phyloP scores from a whole-genome alignment of 2,888 invertebrate genomes.

The Eristalinus sepulchralis region DNA sequence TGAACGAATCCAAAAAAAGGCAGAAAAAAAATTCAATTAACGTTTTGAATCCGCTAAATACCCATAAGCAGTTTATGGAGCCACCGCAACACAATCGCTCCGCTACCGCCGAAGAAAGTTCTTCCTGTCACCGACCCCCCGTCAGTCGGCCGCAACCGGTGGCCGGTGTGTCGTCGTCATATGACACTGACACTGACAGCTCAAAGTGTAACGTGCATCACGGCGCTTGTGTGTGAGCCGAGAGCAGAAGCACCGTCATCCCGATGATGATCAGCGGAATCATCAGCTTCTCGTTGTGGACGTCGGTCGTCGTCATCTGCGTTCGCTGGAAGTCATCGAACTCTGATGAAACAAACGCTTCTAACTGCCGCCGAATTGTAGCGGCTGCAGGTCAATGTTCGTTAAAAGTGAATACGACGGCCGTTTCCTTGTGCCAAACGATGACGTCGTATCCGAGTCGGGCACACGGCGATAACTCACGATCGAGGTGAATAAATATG shows the following conservation, averaged over 20 bases:
- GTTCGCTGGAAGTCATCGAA: conserved; percentile 51
- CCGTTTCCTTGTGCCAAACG: conserved; percentile 58
- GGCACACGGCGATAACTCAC: conserved; percentile 51
- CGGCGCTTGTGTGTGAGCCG: conserved; percentile 24
- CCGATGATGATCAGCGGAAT: background rate
- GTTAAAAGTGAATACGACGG: conserved; percentile 68
- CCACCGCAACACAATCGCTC: background rate
- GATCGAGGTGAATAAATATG: conserved; percentile 44
- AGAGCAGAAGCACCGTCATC: background rate
- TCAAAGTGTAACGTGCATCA: conserved; percentile 11
- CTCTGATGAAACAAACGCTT: conserved; percentile 49
- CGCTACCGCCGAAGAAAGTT: conserved; percentile 23
- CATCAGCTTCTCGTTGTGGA: background rate
- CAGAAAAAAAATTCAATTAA: conserved; percentile 22
- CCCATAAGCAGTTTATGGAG: conserved; percentile 31
- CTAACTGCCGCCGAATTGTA: conserved; percentile 50
- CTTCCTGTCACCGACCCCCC: conserved; percentile 7
- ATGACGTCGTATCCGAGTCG: conserved; percentile 46
- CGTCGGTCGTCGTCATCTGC: conserved; percentile 14
- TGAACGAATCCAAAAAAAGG: background rate
- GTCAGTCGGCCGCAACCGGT: background rate
- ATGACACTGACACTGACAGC: conserved; percentile 14
- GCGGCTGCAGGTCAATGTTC: conserved; percentile 47
- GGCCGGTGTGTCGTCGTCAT: conserved; percentile 5
- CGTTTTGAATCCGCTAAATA: conserved; percentile 35